phyloP scores from a whole-genome alignment of 1,140 invertebrate species.

The Subanguina moxae region DNA sequence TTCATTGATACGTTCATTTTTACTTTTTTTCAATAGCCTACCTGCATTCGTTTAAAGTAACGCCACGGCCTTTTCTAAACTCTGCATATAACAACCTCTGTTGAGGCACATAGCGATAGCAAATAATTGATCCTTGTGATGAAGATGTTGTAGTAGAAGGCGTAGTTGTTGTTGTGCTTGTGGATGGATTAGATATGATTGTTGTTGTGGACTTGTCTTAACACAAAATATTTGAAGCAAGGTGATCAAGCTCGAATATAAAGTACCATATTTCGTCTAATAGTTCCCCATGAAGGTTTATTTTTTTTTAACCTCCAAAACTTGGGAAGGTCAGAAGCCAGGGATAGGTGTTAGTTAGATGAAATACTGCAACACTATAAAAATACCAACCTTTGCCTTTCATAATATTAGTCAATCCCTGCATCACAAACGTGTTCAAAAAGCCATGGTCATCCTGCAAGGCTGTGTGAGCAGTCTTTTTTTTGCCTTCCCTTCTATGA shows the following conservation, averaged over 20 bases:
- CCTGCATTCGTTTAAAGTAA: constrained; percentile 32
- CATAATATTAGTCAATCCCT: constrained; percentile 18
- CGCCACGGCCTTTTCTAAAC: constrained; percentile 7
- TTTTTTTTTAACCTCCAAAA: no score
- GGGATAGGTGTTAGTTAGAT: no score
- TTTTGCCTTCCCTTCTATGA: constrained; percentile 8
- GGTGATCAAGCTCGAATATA: no score
- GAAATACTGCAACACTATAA: no score
- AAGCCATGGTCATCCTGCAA: constrained; percentile 24
- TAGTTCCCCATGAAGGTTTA: no score
- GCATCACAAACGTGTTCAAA: constrained; percentile 32
- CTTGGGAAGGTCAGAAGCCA: no score
- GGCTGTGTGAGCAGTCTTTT: not conserved
- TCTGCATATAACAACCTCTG: constrained; percentile 28
- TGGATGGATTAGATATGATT: constrained; percentile 4
- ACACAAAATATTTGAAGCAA: no score
- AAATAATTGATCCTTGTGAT: constrained; percentile 23
- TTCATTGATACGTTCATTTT: not conserved
- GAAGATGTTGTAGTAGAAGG: constrained; percentile 6
- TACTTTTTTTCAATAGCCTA: constrained; percentile 7
- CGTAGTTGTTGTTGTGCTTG: constrained; percentile 17
- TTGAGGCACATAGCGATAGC: constrained; percentile 29
- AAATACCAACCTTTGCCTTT: constrained; percentile 4
- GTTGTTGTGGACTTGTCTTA: not conserved
- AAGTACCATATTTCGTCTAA: no score